Evolutionary conservation across 2,888 invertebrate genomes (phyloP).

Genomic region (Trachelus iudaicus): DNA sequence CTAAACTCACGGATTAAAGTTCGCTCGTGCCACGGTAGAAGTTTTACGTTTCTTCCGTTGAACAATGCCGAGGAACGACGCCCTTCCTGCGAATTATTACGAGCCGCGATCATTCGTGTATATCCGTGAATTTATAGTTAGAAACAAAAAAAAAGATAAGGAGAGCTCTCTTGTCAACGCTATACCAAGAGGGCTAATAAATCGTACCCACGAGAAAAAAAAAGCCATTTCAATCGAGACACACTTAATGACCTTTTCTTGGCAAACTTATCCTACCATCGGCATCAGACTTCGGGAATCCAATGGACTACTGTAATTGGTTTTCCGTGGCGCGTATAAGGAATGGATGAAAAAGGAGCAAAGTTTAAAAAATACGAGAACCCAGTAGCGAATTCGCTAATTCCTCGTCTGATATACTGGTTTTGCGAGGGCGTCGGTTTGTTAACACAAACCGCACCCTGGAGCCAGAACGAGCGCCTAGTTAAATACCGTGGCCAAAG

Average conservation of each 20-base stretch:
- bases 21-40: not conserved
- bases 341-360: not conserved
- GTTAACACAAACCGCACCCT: constrained; percentile 43
- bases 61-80: not conserved
- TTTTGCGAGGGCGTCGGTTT: constrained; percentile 36
- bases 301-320: not conserved
- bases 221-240: not conserved
- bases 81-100: not conserved
- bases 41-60: not conserved
- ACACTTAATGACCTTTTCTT: not conserved
- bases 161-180: not conserved
- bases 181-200: not conserved
- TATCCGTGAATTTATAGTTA: not conserved
- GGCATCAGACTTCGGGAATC: not conserved
- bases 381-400: constrained; percentile 17
- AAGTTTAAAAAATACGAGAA: not conserved
- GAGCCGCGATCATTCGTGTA: not conserved
- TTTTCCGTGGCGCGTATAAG: not conserved
- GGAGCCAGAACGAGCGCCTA: not conserved
- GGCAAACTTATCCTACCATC: not conserved
- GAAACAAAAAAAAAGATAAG: not conserved
- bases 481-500: not conserved
- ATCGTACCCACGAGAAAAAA: not conserved
- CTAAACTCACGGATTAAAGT: not conserved
- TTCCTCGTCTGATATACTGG: constrained; percentile 27